Base-by-base conservation (phyloP, 2,888 invertebrate species). In the Hirtodrosophila alboralis region DNA sequence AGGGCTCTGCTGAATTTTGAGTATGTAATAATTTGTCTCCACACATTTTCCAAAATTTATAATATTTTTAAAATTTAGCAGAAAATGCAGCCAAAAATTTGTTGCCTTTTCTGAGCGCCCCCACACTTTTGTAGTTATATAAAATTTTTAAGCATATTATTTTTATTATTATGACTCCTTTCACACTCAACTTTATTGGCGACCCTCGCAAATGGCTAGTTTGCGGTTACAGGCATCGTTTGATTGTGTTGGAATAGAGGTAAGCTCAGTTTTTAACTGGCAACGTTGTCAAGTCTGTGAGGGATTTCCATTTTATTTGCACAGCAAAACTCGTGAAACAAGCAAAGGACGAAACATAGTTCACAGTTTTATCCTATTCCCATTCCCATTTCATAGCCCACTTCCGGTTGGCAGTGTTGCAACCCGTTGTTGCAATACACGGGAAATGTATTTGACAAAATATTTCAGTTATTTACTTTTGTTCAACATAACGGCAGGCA, bases 221-320 rank as follows among this genome's bases (percentile, higher is more conserved):
- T 40, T 67, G 67, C 51, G 67, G 69, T 61, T 68, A 45, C 49
- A 51, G 66, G 54, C 68, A 60, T 60, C 54, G 67, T 67, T 69
- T 63, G 63, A 47, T 37, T 28, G 49, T 34, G 45, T 41, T 40
- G 31, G 64, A 28, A 69, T 45, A 57, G n/a, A n/a, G 63, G 69
- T 70, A 69, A 68, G 68, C 68, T 70, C 58, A 43, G 70, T 64
- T 68, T 69, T 63, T 56, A 53, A 41, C 68, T 53, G 48, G 70
- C 70, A 68, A 71, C 76, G 75, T 79, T 75, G 75, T 75, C 67
- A 75, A 66, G 79, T 75, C 72, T 75, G 72, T 66, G 76, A 68
- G 80, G 76, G 75, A 80, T 68, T 75, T 76, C 49, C 80, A 75
- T 80, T 75, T 75, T 72, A 79, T 75, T 75, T 74, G 78, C 81